Evolutionary conservation across 2,113 vertebrate genomes (phyloP), one percentile per base, ranked within the genome.

Genomic region (Mustela nigripes): DNA sequence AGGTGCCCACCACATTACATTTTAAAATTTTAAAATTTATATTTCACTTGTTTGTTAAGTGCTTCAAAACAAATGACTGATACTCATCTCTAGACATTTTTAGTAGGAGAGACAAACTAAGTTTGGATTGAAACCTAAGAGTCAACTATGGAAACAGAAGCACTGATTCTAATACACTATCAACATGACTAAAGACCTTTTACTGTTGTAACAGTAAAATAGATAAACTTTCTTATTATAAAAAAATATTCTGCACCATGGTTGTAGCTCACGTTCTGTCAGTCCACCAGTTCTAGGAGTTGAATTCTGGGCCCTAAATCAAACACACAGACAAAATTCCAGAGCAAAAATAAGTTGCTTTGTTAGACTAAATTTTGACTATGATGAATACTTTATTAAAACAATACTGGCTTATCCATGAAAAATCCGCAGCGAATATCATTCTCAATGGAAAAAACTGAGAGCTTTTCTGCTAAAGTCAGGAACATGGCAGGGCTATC

Each of bases 11-110:
- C 63, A 65, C 63, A 65, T 65, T 65, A 33, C 1, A 15, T 65
- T 67, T 9, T 84, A 14, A 39, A 39, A 39, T 39, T 39, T 39
- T 39, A 39, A 56, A 11, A 65, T 86, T 85, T 90, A 58, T n/a
- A 65, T 65, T 80, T 85, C 58, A 33, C 7, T 85, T 71, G 4
- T 36, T 65, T 11, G 6, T 45, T 56, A 91, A 62, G 4, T 76
- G 16, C 9, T 82, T 82, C 65, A 53, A 69, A 91, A 67, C 45
- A 93, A 97, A 91, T 94, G 39, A 91, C 12, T 74, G 39, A 69
- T 53, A 76, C 7, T 11, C 67, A 4, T 26, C 76, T 92, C 65
- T 80, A 81, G 31, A 67, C 50, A 67, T 39, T 65, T 84, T 74
- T 53, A 74, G 21, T 21, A 80, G 5, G 48, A 21, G 21, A 85